These are phyloP conservation scores for Drosophila virilis DNA, from an alignment of 1,140 invertebrate species.

Conservation along the genomic window DNA sequence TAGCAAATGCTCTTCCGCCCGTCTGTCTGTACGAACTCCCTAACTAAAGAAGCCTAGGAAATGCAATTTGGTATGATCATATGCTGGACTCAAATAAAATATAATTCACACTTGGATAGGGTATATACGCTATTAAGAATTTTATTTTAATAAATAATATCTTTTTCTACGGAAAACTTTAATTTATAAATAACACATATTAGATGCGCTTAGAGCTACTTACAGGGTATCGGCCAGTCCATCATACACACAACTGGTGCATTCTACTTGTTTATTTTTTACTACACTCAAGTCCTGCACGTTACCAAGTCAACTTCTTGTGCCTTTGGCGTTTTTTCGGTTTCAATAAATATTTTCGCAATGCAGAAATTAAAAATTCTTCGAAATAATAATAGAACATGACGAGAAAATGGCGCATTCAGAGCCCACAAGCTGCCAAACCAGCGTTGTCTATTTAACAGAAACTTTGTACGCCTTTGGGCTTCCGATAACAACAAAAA, in stretches of 20 bases:
- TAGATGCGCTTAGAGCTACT: background rate
- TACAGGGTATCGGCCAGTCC: background rate
- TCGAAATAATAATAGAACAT: conserved; percentile 67
- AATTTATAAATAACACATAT: too few relatives aligned
- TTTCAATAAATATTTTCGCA: conserved; percentile 82
- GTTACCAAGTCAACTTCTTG: conserved; percentile 18
- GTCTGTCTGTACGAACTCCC: too few relatives aligned
- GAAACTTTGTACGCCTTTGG: conserved; percentile 65
- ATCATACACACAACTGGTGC: background rate
- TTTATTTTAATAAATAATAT: too few relatives aligned
- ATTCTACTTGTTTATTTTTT: conserved; percentile 8
- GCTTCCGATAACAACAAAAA: conserved; percentile 59
- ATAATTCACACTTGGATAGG: too few relatives aligned
- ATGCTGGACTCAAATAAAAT: too few relatives aligned
- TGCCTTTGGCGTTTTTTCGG: conserved; percentile 65
- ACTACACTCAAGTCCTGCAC: background rate
- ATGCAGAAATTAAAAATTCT: conserved; percentile 82
- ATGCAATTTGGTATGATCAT: too few relatives aligned
- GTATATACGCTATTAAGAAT: too few relatives aligned
- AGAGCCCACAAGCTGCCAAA: conserved; percentile 41
- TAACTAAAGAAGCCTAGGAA: too few relatives aligned
- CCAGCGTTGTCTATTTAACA: conserved; percentile 62
- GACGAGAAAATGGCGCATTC: conserved; percentile 23
- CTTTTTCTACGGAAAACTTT: too few relatives aligned
- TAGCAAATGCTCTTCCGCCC: background rate